Conservation (phyloP, 1,140 invertebrate genomes). For the Drosophila aff. region DNA sequence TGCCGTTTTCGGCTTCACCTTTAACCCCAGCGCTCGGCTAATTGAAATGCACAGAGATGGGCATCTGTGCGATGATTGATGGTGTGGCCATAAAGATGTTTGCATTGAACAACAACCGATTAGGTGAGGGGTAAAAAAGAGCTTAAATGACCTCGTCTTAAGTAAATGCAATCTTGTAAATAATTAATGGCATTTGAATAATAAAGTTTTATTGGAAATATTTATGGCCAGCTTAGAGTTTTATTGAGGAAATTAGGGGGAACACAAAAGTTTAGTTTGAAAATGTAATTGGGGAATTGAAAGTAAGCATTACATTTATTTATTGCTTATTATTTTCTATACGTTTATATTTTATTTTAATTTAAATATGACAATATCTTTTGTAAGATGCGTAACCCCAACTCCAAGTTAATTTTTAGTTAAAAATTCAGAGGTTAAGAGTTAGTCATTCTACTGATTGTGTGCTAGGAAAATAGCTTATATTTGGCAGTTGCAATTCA, state of each 20-base stretch:
- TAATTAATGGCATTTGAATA: slow-evolving; percentile 3
- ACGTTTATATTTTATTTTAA: no score
- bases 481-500: no score
- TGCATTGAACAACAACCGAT: slow-evolving; percentile 17
- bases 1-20: slow-evolving; percentile 36
- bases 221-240: neutral
- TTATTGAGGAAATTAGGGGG: neutral
- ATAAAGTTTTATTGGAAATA: slow-evolving; percentile 5
- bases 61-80: slow-evolving; percentile 43
- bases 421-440: no score
- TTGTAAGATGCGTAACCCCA: no score
- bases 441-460: no score
- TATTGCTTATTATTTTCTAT: no score
- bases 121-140: neutral
- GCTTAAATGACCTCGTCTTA: slow-evolving; percentile 16
- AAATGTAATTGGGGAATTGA: neutral
- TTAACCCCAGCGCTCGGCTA: slow-evolving; percentile 30
- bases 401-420: no score
- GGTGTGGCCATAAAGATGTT: slow-evolving; percentile 37
- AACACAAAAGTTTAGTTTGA: neutral
- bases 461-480: no score
- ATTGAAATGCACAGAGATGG: slow-evolving; percentile 49
- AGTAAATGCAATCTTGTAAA: slow-evolving; percentile 11
- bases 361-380: no score
- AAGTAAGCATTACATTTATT: neutral